Evolutionary conservation across 2,888 invertebrate genomes (phyloP).

Genomic region (Barypeithes pellucidus): DNA sequence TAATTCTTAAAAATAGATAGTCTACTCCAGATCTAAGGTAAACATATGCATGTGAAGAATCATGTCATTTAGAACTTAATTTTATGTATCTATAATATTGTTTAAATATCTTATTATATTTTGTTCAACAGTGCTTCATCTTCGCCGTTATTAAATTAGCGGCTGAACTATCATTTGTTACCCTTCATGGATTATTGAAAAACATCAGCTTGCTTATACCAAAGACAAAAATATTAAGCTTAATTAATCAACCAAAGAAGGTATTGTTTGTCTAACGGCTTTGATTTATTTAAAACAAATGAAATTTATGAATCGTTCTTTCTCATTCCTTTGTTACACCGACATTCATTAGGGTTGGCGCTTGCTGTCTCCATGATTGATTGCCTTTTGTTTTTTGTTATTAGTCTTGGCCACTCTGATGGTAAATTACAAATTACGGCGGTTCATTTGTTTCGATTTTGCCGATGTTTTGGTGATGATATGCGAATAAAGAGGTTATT

Average conservation of each 20-base stretch:
- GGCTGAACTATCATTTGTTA: not conserved
- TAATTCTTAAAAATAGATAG: too few species aligned
- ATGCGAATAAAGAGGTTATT: conserved; percentile 20
- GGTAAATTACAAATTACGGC: conserved; percentile 55
- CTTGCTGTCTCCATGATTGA: conserved; percentile 64
- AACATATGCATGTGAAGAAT: too few species aligned
- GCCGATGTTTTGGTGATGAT: conserved; percentile 40
- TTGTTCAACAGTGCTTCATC: too few species aligned
- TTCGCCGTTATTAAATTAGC: too few species aligned
- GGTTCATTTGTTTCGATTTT: conserved; percentile 53
- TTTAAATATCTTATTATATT: too few species aligned
- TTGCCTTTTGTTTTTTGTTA: conserved; percentile 61
- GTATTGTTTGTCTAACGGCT: conserved; percentile 64
- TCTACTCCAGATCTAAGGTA: too few species aligned
- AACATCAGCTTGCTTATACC: conserved; percentile 6
- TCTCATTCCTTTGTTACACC: conserved; percentile 62
- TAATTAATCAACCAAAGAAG: conserved; percentile 64
- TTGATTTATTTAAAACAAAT: conserved; percentile 67
- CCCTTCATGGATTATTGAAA: not conserved
- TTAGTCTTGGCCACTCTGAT: conserved; percentile 55
- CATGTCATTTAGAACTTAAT: too few species aligned
- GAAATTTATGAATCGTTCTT: conserved; percentile 66
- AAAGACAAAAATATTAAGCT: conserved; percentile 58
- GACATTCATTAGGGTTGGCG: conserved; percentile 64
- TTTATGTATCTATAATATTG: too few species aligned